Evolutionary conservation across 2,797 vertebrate species (phyloP), one percentile per base, ranked within the genome.

Genomic region (Gymnocypris eckloni): DNA sequence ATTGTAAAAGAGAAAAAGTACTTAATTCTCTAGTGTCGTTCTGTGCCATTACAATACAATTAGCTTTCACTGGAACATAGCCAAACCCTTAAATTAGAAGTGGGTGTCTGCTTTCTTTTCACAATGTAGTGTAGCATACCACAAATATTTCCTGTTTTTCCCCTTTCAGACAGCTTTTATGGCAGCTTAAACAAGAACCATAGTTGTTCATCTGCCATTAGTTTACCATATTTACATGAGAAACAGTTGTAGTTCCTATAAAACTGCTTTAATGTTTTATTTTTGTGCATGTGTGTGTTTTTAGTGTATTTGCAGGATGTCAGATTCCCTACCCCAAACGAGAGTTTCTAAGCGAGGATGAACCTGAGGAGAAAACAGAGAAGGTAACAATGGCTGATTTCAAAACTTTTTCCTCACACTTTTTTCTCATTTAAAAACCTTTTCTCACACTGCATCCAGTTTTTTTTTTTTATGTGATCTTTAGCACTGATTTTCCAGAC

Each of bases 301-400:
- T 64, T 81, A 99, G 98, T 94, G 98, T 99, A 81, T 99, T 99
- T 93, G 97, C 98, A 88, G 98, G 98, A 71, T 99, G 98, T 93
- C 98, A 99, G 96, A 99, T 99, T 93, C 98, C 98, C 0, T 99
- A 99, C 90, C 98, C 98, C 0, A 99, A 99, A 92, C 95, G 98
- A 91, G 98, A 99, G 94, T 99, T 99, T 92, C 96, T 99, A 33
- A 98, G 97, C 69, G 98, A 99, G 93, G 98, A 99, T 81, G 98
- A 99, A 88, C 96, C 97, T 0, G 98, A 99, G 92, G 98, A 99
- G 92, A 99, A 99, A 92, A 96, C 96, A 10, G 98, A 99, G 90
- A 99, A 99, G 98, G 98, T 99, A 95, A 92, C 76, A 2, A 45
- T 28, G 25, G 4, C 11, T 48, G 39, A 45, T 64, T 12, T 4